Evolutionary conservation across 2,888 invertebrate species (phyloP), one percentile per base, ranked within the genome.

Genomic region (Molanna angustata): DNA sequence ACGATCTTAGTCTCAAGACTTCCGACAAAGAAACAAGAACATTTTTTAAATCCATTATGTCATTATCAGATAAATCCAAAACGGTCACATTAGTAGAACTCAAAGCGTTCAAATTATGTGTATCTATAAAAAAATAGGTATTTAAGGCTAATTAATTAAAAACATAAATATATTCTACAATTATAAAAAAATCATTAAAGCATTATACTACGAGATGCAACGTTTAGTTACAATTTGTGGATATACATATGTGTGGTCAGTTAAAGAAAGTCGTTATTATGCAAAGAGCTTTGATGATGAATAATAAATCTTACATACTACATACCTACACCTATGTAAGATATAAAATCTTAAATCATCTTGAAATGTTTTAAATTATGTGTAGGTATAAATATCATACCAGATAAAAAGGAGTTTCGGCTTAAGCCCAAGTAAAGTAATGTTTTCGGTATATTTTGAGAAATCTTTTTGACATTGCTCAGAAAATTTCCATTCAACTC

Each of bases 51-150:
- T 71, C 61, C 66, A 66, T 77, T 77, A 82, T 77, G 75, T 80
- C 79, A 69, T 82, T 82, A 60, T 80, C 75, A 9, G 78, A 72
- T 56, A 82, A 63, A 70, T 82, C 81, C 49, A 82, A 62, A 16
- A 72, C 71, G 0, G 67, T 66, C 2, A 75, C 57, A 21, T 61
- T 57, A 20, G 62, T 60, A 14, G 70, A 63, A 62, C 43, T 52
- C 58, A 21, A 67, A 22, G 32, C 58, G 62, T 18, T 67, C 74
- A 75, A 63, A 37, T 11, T 35, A 13, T 35, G 35, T 7, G 6
- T 35, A 11, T 9, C 35, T 35, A 13, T 9, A 35, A 35, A 35
- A 9, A 35, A n/a, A n/a, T 11, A 9, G 13, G 4, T 4, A 11
- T n/a, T 35, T 4, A 35, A 11, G 6, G 14, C 9, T n/a, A 35